Percentiles rank a stretch among this genome's conserved stretches.
Conservation (phyloP, 2,888 invertebrate species). For the Notodonta ziczac region DNA sequence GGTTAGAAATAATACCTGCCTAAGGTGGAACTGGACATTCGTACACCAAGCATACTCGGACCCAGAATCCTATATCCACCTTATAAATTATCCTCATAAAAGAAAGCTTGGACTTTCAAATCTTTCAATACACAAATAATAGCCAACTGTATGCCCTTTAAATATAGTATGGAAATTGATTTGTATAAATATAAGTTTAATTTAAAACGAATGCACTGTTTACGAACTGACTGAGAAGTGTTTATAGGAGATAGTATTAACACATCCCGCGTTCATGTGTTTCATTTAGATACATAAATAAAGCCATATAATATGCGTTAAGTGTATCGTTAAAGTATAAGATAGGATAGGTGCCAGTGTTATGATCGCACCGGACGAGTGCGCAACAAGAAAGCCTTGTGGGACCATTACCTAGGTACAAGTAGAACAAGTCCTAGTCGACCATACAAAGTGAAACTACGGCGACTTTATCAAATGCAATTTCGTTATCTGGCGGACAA, state of each 20-base stretch:
- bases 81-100: background rate
- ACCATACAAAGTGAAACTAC: constrained; percentile 76
- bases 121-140: background rate
- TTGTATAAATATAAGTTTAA: background rate
- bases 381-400: constrained; percentile 74
- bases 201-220: background rate
- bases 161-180: background rate
- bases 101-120: background rate
- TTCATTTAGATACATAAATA: constrained; percentile 25
- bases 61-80: background rate
- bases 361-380: constrained; percentile 47
- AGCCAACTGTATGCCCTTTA: background rate
- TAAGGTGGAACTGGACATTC: no score
- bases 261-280: background rate
- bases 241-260: constrained; percentile 1
- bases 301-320: constrained; percentile 38
- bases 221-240: background rate
- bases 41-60: no score
- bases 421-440: constrained; percentile 68
- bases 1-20: no score
- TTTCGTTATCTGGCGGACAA: constrained; percentile 72
- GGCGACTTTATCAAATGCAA: constrained; percentile 72
- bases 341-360: constrained; percentile 43
- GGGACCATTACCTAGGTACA: constrained; percentile 53
- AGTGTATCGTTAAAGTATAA: constrained; percentile 44